Conservation (phyloP, 2,888 invertebrate genomes). For the Sylvicola fuscatus region DNA sequence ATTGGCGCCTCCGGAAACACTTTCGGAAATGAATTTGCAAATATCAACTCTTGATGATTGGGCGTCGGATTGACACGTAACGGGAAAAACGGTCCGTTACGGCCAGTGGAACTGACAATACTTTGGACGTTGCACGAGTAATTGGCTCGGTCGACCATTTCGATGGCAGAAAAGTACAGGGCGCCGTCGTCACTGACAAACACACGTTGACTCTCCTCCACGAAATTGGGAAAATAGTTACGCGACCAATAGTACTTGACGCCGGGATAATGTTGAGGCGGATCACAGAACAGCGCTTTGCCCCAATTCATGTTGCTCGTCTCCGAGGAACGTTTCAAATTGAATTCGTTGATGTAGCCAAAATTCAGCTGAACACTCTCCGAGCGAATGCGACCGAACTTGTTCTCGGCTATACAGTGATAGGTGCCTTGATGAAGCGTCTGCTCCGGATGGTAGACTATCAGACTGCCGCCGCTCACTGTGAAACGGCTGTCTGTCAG, state of each 20-base stretch:
- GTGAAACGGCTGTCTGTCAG: conserved; percentile 54
- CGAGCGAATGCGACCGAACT: conserved; percentile 72
- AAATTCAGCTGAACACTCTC: conserved; percentile 75
- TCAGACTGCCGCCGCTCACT: conserved; percentile 75
- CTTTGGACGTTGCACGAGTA: conserved; percentile 87
- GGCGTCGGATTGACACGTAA: conserved; percentile 67
- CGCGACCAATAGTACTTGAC: conserved; percentile 86
- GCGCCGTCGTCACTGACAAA: conserved; percentile 90
- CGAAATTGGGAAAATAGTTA: conserved; percentile 74
- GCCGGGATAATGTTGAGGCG: conserved; percentile 76
- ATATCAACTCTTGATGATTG: conserved; percentile 76
- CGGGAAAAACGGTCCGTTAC: conserved; percentile 77
- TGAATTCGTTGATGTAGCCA: conserved; percentile 79
- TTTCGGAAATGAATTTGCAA: conserved; percentile 90
- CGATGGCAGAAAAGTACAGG: conserved; percentile 83
- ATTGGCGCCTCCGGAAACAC: conserved; percentile 84
- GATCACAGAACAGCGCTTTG: conserved; percentile 79
- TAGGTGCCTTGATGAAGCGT: conserved; percentile 68
- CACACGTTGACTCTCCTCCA: conserved; percentile 78
- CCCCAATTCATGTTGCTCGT: conserved; percentile 84
- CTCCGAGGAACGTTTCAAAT: conserved; percentile 66
- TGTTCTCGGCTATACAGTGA: conserved; percentile 81
- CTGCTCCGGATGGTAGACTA: conserved; percentile 69
- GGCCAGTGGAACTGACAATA: conserved; percentile 64
- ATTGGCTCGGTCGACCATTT: conserved; percentile 71